Base-by-base conservation (phyloP, 2,888 invertebrate species). In the Sarcophaga variegata region DNA sequence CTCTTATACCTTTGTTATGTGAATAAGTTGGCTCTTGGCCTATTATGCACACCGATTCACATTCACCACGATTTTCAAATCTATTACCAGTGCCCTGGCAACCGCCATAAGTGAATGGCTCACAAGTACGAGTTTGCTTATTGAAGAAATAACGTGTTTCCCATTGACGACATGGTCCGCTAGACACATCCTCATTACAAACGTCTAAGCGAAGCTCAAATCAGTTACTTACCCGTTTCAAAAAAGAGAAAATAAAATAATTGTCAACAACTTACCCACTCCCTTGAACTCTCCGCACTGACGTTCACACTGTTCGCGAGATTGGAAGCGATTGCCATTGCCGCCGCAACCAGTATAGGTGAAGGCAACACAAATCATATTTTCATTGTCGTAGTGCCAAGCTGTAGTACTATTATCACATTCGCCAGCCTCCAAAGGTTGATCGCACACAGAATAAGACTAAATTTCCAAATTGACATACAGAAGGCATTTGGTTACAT, bases 21-120 rank as follows among this genome's bases (percentile, higher is more conserved):
- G 72, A 76, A 75, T 67, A 84, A 1, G 79, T 86, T 8, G 95
- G 94, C 89, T 96, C 96, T 89, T 95, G 95, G 70, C 94, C 94
- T 80, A 94, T 94, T 83, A 95, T 92, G 93, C 97, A 98, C 90
- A 96, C 94, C 5, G 95, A 94, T 91, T 96, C 95, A 91, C 98
- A 98, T 91, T 97, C 97, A 47, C 95, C 94, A n/a, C 94, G 92
- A 12, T 95, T 95, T 83, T 95, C 96, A 94, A 98, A 98, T 78
- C 97, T 94, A 93, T 98, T 98, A 75, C 96, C 96, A 89, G 97
- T 97, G 54, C 98, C 98, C 60, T 94, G 95, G 92, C 98, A 98
- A 83, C 98, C 98, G 60, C 97, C 96, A 91, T 96, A 98, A 2
- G 94, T 93, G 93, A 97, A 98, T 88, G 95, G 94, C 77, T 94